Conservation (phyloP, 2,797 vertebrate genomes). For the Macropodus opercularis region DNA sequence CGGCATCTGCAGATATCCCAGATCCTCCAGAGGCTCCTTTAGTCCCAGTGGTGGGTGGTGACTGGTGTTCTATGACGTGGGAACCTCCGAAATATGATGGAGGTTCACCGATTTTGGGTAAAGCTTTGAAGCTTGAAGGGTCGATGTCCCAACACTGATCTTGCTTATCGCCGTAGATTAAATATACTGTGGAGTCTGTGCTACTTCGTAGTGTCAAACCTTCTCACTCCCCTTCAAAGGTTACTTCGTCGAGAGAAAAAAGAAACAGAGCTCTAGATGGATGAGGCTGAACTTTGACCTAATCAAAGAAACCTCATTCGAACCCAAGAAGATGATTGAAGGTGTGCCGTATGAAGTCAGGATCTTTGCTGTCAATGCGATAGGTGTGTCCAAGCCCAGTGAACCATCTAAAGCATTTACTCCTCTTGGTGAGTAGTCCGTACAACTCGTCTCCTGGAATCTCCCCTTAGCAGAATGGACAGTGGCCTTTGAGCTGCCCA, state of each 20-base stretch:
- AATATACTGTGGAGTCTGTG: background rate
- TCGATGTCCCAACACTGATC: too few relatives aligned
- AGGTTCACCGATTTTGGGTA: constrained; percentile 92
- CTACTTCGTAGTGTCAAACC: background rate
- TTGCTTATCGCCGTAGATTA: background rate
- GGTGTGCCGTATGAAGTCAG: constrained; percentile 97
- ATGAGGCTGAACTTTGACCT: constrained; percentile 99
- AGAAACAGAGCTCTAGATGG: constrained; percentile 99
- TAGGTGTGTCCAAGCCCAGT: constrained; percentile 95
- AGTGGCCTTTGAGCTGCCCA: constrained; percentile 16
- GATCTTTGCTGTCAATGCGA: constrained; percentile 94
- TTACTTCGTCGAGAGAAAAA: constrained; percentile 97
- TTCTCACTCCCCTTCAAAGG: constrained; percentile 73
- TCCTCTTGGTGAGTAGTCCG: constrained; percentile 90
- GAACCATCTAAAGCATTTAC: constrained; percentile 95
- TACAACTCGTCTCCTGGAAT: constrained; percentile 16
- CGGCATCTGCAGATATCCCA: constrained; percentile 87
- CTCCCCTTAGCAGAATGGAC: constrained; percentile 20
- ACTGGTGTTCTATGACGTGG: constrained; percentile 98
- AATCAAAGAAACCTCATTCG: constrained; percentile 93
- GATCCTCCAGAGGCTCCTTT: constrained; percentile 91
- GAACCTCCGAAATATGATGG: constrained; percentile 94
- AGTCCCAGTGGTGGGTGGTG: constrained; percentile 91
- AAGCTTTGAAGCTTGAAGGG: too few relatives aligned
- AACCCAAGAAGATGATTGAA: constrained; percentile 99